These are phyloP conservation scores for Lagopus leucura DNA, from an alignment of 2,113 vertebrate genomes.

Conservation along the genomic window DNA sequence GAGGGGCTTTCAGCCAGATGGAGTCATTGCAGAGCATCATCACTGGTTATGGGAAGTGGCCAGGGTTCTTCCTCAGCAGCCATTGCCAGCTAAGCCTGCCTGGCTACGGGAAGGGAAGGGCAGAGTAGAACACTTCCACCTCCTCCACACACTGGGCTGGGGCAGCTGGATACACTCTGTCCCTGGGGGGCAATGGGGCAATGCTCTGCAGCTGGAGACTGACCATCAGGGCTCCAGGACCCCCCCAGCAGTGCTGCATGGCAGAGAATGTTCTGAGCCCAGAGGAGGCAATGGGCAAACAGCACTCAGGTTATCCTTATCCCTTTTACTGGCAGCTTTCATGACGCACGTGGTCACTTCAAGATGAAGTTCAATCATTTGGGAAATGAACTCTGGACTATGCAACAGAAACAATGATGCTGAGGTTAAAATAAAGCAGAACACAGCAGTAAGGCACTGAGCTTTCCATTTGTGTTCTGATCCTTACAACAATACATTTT, in stretches of 20 bases:
- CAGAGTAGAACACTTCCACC: not conserved
- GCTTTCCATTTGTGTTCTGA: not conserved
- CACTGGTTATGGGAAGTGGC: rapidly evolving
- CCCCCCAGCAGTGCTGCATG: rapidly evolving
- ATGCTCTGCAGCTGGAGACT: rapidly evolving
- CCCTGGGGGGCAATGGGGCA: not conserved
- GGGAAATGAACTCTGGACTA: not conserved
- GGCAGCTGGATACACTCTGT: not conserved
- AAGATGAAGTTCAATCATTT: not conserved
- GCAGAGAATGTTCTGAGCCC: not conserved
- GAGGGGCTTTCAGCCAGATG: not conserved
- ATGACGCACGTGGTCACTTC: not conserved
- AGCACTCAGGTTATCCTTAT: not conserved
- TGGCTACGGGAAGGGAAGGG: not conserved
- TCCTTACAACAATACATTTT: not conserved
- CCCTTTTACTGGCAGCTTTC: not conserved
- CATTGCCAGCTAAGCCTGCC: not conserved
- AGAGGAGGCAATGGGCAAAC: not conserved
- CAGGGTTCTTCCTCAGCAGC: not conserved
- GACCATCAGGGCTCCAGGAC: not conserved
- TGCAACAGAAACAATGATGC: not conserved
- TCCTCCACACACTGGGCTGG: rapidly evolving
- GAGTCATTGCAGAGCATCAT: not conserved
- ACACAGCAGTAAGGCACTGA: rapidly evolving
- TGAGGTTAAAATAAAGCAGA: not conserved